Base-by-base conservation (phyloP, 2,113 vertebrate genomes). In the Aix galericulata region DNA sequence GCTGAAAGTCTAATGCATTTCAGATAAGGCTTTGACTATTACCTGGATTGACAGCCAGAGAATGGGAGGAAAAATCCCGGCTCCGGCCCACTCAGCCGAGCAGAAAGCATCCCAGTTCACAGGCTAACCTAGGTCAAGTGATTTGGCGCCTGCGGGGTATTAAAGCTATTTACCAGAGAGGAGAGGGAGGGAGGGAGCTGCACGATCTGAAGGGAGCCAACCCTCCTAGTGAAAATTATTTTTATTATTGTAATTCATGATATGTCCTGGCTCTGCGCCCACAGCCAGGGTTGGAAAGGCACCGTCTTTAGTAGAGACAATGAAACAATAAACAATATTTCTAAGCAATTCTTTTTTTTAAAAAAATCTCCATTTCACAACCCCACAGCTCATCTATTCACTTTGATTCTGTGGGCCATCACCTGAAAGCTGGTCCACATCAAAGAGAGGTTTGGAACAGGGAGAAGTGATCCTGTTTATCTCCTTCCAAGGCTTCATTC, bases 111-210 rank as follows among this genome's bases (percentile, higher is more conserved):
- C 97, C 97, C 88, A 95, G 96, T 67, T 87, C 97, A 69, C 90
- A 78, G 98, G 98, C 98, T 97, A 98, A 98, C 97, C 92, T 93
- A 96, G 98, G 98, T 99, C 98, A 99, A 98, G 98, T 98, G 98
- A 98, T 97, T 98, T 97, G 98, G 98, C 98, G 98, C 98, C 98
- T 98, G 66, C 82, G 84, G 98, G 97, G 98, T 97, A 98, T 98
- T 98, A 98, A 98, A 98, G 98, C 98, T 97, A 92, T 98, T 98
- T 98, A 98, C 97, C 97, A 98, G 98, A 29, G 52, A 6, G 59
- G 44, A 8, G 86, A 36, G 78, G 78, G 88, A 86, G 82, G 82
- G 73, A 86, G 82, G 82, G 73, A 34, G 77, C 86, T 53, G 21
- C 44, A 71, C 79, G 27, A 88, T 95, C 79, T 55, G 81, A 82